A percentile compares a stretch with the other conserved stretches of the same genome.
Conservation (phyloP, 2,113 vertebrate genomes). For the Pionites leucogaster region DNA sequence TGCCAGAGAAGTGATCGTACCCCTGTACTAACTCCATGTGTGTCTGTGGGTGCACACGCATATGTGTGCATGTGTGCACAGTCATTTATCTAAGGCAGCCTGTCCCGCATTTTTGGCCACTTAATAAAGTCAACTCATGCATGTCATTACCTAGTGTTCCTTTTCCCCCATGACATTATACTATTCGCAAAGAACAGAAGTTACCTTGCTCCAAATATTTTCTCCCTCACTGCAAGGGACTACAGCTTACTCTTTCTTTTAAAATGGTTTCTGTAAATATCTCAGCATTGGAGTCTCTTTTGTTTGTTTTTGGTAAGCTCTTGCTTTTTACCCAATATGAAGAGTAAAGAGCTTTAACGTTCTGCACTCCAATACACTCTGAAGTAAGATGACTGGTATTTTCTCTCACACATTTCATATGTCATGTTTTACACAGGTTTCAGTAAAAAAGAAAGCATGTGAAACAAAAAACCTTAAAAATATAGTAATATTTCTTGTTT, state of each 20-base stretch:
- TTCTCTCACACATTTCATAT: neutral
- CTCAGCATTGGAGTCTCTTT: neutral
- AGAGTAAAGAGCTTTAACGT: neutral
- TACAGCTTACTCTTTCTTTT: neutral
- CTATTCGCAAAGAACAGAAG: neutral
- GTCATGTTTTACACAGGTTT: neutral
- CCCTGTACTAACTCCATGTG: neutral
- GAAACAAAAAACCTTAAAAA: neutral
- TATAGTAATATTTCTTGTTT: neutral
- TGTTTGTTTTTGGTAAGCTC: neutral
- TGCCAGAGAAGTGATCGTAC: too few relatives aligned
- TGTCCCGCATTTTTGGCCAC: neutral
- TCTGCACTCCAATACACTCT: neutral
- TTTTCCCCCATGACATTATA: neutral
- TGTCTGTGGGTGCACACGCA: too few relatives aligned
- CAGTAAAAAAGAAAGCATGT: neutral
- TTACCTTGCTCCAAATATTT: neutral
- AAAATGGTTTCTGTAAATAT: neutral
- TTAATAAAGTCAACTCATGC: neutral
- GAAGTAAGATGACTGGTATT: neutral
- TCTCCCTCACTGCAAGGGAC: neutral
- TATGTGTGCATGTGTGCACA: accelerated
- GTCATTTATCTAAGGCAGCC: neutral
- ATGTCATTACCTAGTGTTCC: neutral
- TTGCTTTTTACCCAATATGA: neutral